Percentiles rank a stretch among this genome's conserved stretches.
Evolutionary conservation across 2,888 invertebrate species (phyloP).

Genomic region (Ferdinandea cuprea): DNA sequence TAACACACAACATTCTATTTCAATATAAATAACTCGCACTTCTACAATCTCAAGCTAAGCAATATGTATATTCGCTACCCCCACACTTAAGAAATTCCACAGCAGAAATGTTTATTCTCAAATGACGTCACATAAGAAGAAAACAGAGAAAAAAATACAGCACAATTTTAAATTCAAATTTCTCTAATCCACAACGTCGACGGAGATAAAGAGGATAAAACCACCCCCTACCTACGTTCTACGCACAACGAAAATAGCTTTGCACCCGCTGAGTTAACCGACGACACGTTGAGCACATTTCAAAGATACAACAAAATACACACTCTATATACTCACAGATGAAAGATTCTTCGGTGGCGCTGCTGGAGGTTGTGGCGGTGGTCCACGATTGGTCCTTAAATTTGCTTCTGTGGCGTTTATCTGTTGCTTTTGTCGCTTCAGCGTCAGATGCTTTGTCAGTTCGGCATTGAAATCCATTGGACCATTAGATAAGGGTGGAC

Average conservation of each 20-base stretch:
- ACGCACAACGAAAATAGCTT: conserved; percentile 61
- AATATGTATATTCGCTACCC: background rate
- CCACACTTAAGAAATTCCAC: conserved; percentile 1
- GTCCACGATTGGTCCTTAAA: conserved; percentile 86
- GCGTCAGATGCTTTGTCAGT: conserved; percentile 82
- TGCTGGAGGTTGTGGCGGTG: conserved; percentile 92
- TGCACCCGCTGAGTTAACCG: conserved; percentile 47
- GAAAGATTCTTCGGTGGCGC: conserved; percentile 86
- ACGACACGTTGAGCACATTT: conserved; percentile 7
- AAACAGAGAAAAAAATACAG: too few relatives aligned
- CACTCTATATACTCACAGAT: conserved; percentile 83
- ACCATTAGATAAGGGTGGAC: conserved; percentile 77
- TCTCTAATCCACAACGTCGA: conserved; percentile 10
- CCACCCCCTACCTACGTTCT: conserved; percentile 56
- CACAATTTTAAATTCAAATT: conserved; percentile 21
- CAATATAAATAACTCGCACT: conserved; percentile 2
- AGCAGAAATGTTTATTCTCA: conserved; percentile 45
- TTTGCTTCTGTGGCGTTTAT: conserved; percentile 82
- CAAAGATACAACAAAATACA: background rate
- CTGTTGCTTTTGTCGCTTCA: conserved; percentile 82
- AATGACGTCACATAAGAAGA: conserved; percentile 32
- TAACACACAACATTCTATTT: background rate
- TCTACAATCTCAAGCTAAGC: background rate
- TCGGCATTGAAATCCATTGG: conserved; percentile 82
- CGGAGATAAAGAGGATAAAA: conserved; percentile 12